A percentile compares a stretch with the other conserved stretches of the same genome.
Evolutionary conservation across 2,797 vertebrate species (phyloP).

Genomic region (Liasis olivaceus): DNA sequence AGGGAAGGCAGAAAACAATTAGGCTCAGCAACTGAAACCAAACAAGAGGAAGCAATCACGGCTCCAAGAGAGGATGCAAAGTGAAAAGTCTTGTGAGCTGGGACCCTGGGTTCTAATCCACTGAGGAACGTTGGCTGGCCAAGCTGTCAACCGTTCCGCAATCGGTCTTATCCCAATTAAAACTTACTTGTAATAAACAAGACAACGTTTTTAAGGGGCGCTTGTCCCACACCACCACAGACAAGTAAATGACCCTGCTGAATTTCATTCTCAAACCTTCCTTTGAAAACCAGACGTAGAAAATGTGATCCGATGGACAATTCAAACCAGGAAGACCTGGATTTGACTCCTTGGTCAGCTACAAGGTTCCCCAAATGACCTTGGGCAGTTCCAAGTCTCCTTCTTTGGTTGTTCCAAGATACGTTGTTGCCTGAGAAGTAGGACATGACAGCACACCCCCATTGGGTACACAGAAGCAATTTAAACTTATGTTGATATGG

Average conservation of each 20-base stretch:
- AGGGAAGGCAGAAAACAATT: slow-evolving; percentile 9
- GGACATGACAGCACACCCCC: too few relatives aligned
- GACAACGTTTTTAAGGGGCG: background rate
- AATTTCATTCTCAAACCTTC: background rate
- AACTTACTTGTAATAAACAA: background rate
- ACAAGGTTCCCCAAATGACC: background rate
- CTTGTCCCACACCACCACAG: background rate
- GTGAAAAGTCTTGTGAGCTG: background rate
- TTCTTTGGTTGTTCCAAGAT: background rate
- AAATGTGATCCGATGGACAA: background rate
- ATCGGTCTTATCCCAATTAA: background rate
- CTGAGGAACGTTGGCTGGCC: background rate
- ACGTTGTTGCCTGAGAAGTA: background rate
- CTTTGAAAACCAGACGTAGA: background rate
- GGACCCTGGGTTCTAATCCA: too few relatives aligned
- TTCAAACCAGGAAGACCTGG: background rate
- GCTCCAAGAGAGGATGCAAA: background rate
- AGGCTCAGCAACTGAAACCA: background rate
- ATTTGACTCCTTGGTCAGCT: background rate
- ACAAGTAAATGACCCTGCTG: background rate
- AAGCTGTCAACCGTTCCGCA: too few relatives aligned
- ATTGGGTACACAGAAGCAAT: background rate
- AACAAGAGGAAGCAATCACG: background rate
- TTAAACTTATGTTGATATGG: too few relatives aligned
- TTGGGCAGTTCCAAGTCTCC: too few relatives aligned